Conservation (phyloP, 2,888 invertebrate genomes). For the Catocala fraxini region DNA sequence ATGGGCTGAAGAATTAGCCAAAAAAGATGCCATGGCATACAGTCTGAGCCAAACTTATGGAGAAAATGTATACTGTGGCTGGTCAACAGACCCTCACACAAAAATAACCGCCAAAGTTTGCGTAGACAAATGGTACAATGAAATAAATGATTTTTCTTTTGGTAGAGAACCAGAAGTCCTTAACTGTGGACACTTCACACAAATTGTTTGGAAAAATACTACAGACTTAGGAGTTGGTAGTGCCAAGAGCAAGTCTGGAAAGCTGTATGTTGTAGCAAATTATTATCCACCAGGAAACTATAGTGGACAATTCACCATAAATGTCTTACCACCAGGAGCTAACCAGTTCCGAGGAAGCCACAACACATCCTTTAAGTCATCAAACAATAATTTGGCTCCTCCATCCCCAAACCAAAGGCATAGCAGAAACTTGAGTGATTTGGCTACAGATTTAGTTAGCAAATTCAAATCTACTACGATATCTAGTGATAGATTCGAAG, state of each 20-base stretch:
- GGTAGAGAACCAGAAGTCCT: slow-evolving; percentile 89
- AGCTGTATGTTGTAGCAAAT: slow-evolving; percentile 94
- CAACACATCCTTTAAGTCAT: slow-evolving; percentile 55
- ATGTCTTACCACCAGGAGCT: slow-evolving; percentile 89
- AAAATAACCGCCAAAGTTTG: slow-evolving; percentile 90
- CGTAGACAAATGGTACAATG: slow-evolving; percentile 92
- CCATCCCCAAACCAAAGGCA: slow-evolving; percentile 65
- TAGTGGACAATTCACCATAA: slow-evolving; percentile 90
- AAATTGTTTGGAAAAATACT: slow-evolving; percentile 94
- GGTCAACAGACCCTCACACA: slow-evolving; percentile 90
- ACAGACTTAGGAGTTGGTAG: slow-evolving; percentile 92
- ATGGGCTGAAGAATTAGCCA: slow-evolving; percentile 91
- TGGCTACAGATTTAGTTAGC: slow-evolving; percentile 73
- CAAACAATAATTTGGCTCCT: slow-evolving; percentile 69
- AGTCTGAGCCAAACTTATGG: slow-evolving; percentile 89
- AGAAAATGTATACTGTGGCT: slow-evolving; percentile 91
- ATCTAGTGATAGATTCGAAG: slow-evolving; percentile 87
- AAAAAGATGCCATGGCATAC: slow-evolving; percentile 89
- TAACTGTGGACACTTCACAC: slow-evolving; percentile 91
- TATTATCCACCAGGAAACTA: slow-evolving; percentile 95
- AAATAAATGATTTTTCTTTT: slow-evolving; percentile 91
- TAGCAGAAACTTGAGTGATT: slow-evolving; percentile 70
- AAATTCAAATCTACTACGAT: slow-evolving; percentile 73
- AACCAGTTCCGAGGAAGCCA: slow-evolving; percentile 67
- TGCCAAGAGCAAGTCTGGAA: slow-evolving; percentile 92